A percentile compares a stretch with the other conserved stretches of the same genome.
Conservation (phyloP, 2,113 vertebrate species). For the Leptobrachium leishanense region DNA sequence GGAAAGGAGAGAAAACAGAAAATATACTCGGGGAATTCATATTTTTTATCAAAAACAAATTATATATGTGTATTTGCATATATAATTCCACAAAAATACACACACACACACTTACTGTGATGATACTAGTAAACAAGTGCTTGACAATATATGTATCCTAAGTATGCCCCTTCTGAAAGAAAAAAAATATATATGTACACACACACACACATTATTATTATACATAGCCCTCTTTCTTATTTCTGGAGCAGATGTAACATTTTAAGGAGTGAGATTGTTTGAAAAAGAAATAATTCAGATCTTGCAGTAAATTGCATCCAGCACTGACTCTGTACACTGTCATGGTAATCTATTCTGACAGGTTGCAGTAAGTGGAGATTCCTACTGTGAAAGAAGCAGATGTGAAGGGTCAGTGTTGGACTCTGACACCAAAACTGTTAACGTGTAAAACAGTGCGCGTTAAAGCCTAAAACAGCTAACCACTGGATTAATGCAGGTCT, state of each 20-base stretch:
- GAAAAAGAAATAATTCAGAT: conserved; percentile 97
- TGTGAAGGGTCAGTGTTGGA: conserved; percentile 77
- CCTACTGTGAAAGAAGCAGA: conserved; percentile 78
- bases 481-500: conserved; percentile 86
- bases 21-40: no score
- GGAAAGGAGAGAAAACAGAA: no score
- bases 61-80: no score
- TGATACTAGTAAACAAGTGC: no score
- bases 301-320: conserved; percentile 88
- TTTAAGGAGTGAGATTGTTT: conserved; percentile 98
- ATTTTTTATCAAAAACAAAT: no score
- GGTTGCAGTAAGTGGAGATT: conserved; percentile 82
- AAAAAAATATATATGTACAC: no score
- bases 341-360: conserved; percentile 86
- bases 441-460: conserved; percentile 89
- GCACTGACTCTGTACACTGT: conserved; percentile 80
- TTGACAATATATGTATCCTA: no score
- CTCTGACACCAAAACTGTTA: conserved; percentile 80
- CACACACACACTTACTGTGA: no score
- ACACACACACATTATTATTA: no score
- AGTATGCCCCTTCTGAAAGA: no score
- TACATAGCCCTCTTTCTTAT: no score
- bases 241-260: conserved; percentile 87
- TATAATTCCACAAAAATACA: no score
- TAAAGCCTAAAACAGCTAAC: conserved; percentile 78